Evolutionary conservation across 2,113 vertebrate genomes (phyloP), one percentile per base, ranked within the genome.

Genomic region (Aramus guarauna): DNA sequence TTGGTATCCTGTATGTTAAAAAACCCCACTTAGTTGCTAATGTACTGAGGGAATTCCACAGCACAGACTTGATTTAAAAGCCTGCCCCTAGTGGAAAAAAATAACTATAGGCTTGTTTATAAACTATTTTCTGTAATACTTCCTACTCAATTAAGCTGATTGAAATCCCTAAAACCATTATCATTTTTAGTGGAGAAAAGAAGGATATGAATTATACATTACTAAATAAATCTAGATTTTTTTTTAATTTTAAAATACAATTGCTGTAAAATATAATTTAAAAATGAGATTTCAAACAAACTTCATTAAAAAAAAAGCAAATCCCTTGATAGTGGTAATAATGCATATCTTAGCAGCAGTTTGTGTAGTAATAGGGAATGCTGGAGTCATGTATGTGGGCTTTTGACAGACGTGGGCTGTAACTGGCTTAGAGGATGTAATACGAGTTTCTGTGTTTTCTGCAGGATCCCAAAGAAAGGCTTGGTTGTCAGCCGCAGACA

Each of bases 401-500:
- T 88, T 66, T 37, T 75, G 86, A 29, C 36, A 64, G 13, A 23
- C 23, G 8, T 5, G 39, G 59, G 2, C 60, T 75, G 52, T 6
- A 36, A 30, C 12, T 24, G 78, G 41, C 45, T 36, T 22, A 9
- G 14, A n/a, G 63, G 21, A 5, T 74, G 56, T 96, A 43, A 94
- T 26, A 8, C 0, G n/a, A 64, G 56, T 93, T 50, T 94, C 50
- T 92, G 90, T 92, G 30, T 97, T 80, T 80, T 92, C 91, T 32
- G 75, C 97, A 99, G 99, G 99, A 99, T 97, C 99, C 99, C 78
- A 99, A 99, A 98, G 99, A 99, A 96, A 98, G 99, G 96, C 98
- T 99, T 72, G 99, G 99, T 48, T 99, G 99, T 97, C 99, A 99
- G 96, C 98, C 98, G 3, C 99, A 99, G 97, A 99, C 99, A 1